Evolutionary conservation across 2,113 vertebrate genomes (phyloP), one percentile per base, ranked within the genome.

Genomic region (Tenrec ecaudatus): DNA sequence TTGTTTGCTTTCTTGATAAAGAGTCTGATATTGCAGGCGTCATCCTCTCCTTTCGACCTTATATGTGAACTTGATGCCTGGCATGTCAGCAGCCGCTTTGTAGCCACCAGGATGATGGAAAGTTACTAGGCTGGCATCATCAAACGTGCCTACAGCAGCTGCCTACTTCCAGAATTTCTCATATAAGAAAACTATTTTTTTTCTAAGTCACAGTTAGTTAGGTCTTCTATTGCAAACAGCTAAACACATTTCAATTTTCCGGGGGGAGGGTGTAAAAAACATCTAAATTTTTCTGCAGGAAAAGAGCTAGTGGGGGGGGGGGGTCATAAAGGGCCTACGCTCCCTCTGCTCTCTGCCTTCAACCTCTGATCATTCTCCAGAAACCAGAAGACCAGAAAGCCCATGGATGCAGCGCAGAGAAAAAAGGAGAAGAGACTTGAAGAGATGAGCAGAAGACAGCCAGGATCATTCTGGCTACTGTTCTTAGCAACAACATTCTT

Each of bases 1-100:
- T 3, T 22, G 77, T 86, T 64, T 76, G 82, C n/a, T 82, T 94
- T 95, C 36, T 71, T 90, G 66, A 84, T 83, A 58, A 87, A 91
- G 11, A 4, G 9, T 53, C 57, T 79, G 40, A 57, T 25, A 20
- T 14, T 53, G 82, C 85, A 47, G 43, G 6, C 25, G 85, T 90
- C 36, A 76, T 94, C 40, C n/a, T 82, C 57, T 89, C 79, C n/a
- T 88, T 85, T 88, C n/a, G 86, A 19, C 43, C 27, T 64, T 92
- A 69, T 90, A 69, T 66, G 64, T 29, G 38, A 23, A 87, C 33
- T 77, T 69, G 58, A 90, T 82, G 40, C 78, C 77, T 83, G 76
- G 71, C 88, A 77, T 77, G 47, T 78, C 64, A 89, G 91, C 66
- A 94, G 76, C 58, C 58, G 64, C 31, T 19, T 77, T 83, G 33